Evolutionary conservation across 2,113 vertebrate species (phyloP), one percentile per base, ranked within the genome.

Genomic region (Hyperopisus bebe): DNA sequence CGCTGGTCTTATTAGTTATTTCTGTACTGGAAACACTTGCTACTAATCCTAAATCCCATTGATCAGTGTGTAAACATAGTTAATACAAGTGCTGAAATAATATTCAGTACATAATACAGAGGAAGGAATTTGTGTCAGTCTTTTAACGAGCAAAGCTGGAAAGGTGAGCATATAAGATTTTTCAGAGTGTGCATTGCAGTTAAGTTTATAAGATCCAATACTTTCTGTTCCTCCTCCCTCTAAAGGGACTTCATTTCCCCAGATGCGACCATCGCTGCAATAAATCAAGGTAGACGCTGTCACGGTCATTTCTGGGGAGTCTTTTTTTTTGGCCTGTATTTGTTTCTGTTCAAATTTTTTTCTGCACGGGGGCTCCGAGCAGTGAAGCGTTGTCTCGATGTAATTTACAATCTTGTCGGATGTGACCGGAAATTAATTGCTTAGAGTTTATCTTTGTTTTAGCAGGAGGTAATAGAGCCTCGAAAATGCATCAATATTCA

Each of bases 321-420:
- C 44, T 46, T 31, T 51, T 46, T 62, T 88, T 31, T 24, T 27
- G 31, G 19, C n/a, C n/a, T 44, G 10, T 83, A 58, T 88, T 55
- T 44, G 39, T 83, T 80, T 88, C 80, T 44, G 46, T 74, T 66
- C 58, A 55, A 5, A 83, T 83, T 88, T 80, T 55, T 31, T 51
- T 62, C 47, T 24, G 46, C 44, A 24, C 9, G 3, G 47, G 70
- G 31, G 13, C 66, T 87, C 84, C 39, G 48, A 83, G 66, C 74
- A 17, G 87, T 88, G 89, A 89, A 48, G 62, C 50, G 84, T 55
- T 83, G 90, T 90, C 85, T 90, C 87, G 87, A 90, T 82, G 88
- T 91, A 89, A 90, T 89, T 90, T 88, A 88, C 90, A 88, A 91
- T 82, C 62, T 90, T 89, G 50, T 58, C 70, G 88, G 55, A 91